Conservation (phyloP, 1,140 invertebrate species). For the Temnothorax longispinosus region DNA sequence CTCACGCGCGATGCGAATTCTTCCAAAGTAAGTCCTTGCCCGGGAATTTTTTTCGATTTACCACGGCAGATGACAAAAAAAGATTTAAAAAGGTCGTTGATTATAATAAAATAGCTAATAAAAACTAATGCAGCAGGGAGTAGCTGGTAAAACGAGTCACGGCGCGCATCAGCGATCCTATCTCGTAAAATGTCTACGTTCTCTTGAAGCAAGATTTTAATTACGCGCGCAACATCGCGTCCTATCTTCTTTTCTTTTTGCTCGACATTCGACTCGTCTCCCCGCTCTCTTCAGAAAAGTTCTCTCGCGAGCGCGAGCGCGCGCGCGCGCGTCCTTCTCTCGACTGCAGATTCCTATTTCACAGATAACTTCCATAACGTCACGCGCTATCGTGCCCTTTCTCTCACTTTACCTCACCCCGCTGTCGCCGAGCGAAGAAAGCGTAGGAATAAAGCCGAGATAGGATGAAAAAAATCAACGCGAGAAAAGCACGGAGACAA, state of each 20-base stretch:
- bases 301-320: not conserved
- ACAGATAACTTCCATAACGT: constrained; percentile 72
- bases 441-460: constrained; percentile 29
- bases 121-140: not conserved
- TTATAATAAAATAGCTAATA: constrained; percentile 40
- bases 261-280: constrained; percentile 16
- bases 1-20: constrained; percentile 67
- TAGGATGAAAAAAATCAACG: constrained; percentile 32
- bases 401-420: constrained; percentile 14
- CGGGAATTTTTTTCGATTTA: not conserved
- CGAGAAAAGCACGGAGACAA: not conserved
- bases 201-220: constrained; percentile 51
- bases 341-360: constrained; percentile 68
- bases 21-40: constrained; percentile 67
- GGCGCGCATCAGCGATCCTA: not conserved
- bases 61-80: not conserved
- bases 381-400: constrained; percentile 58
- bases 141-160: constrained; percentile 15
- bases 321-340: not conserved
- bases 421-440: constrained; percentile 16
- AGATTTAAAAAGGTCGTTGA: not conserved
- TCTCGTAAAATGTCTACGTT: constrained; percentile 27
- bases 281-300: not conserved
- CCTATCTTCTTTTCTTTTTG: not conserved
- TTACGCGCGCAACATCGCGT: constrained; percentile 45